Percentiles rank a stretch among this genome's conserved stretches.
Conservation (phyloP, 2,888 invertebrate species). For the Mechanitis messenoides region DNA sequence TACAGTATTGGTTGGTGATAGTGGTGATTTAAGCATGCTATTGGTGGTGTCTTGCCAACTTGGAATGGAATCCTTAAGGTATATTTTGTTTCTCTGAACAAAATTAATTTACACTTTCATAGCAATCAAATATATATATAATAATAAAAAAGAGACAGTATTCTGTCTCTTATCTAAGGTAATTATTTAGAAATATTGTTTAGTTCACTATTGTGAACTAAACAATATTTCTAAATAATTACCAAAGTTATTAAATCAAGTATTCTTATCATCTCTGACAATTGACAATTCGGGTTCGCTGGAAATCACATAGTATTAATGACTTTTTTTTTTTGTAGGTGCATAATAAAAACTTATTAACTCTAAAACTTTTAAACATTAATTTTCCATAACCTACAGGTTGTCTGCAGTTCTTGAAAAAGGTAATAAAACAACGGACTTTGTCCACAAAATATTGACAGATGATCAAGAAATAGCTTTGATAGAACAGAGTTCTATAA, state of each 20-base stretch:
- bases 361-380: background rate
- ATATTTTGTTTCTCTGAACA: constrained; percentile 18
- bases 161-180: no score
- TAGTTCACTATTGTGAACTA: no score
- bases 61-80: constrained; percentile 53
- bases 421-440: constrained; percentile 41
- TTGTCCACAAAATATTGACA: constrained; percentile 53
- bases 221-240: no score
- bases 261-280: no score
- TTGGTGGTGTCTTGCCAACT: constrained; percentile 55
- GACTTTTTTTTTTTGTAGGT: no score
- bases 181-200: no score
- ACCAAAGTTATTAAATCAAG: no score
- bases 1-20: constrained; percentile 46
- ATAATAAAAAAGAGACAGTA: no score
- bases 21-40: constrained; percentile 45
- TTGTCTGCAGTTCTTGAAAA: constrained; percentile 44
- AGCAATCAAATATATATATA: no score
- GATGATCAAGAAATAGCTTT: constrained; percentile 51
- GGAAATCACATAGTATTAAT: no score
- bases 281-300: no score
- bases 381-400: constrained; percentile 31
- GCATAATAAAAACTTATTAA: no score
- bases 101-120: background rate
- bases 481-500: constrained; percentile 42